Evolutionary conservation across 2,113 vertebrate species (phyloP), one percentile per base, ranked within the genome.

Genomic region (Ellobius talpinus): DNA sequence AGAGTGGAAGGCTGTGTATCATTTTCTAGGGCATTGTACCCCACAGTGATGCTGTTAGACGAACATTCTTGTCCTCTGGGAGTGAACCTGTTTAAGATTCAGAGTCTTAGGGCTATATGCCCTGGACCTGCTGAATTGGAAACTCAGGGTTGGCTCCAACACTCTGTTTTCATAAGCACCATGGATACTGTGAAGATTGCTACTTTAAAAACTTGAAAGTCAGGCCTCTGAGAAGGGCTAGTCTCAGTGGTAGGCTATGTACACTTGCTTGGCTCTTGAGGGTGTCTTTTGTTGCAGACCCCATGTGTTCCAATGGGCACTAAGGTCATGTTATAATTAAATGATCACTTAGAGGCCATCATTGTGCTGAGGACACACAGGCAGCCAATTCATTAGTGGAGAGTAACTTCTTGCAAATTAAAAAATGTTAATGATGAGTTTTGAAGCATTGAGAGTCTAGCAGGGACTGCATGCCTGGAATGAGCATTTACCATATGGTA

Each of bases 401-500:
- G 94, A 98, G 91, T 97, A 98, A 98, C 97, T 98, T 98, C 87
- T 96, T 98, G 98, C 96, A 95, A 97, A 97, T 98, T 96, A 79
- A 97, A 98, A 98, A 97, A 96, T 17, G 89, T 96, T 98, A 98
- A 98, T 97, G 98, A 98, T 97, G 95, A 55, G 93, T 98, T 98
- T 94, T 98, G 98, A 98, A 97, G 94, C 95, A 55, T 91, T 94
- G 97, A 96, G 97, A 98, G 96, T 92, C 97, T 98, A 90, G 97
- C 94, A 96, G 96, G 94, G 97, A 98, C 98, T 97, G 93, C 98
- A 97, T 97, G 98, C 98, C 96, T 98, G 90, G 96, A 98, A 98
- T 96, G 85, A 98, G 97, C 90, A 76, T 98, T 98, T 97, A 97
- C 98, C 98, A 98, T 99, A 98, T 99, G 99, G 98, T 98, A 97